Evolutionary conservation across 2,888 invertebrate genomes (phyloP).

Genomic region (Netelia virgata): DNA sequence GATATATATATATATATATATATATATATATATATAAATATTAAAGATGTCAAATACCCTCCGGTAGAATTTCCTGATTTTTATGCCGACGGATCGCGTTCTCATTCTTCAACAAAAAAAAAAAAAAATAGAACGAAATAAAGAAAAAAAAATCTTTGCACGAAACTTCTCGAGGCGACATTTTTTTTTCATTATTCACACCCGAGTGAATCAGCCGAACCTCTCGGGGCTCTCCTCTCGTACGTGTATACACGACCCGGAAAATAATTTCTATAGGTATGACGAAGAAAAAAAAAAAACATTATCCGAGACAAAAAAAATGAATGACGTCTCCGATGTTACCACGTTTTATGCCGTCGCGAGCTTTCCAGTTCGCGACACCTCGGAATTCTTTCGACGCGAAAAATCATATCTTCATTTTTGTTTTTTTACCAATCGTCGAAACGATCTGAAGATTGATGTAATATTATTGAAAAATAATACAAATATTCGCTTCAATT

Average conservation of each 20-base stretch:
- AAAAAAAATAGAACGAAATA: not conserved
- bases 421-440: too few relatives aligned
- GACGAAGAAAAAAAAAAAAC: too few relatives aligned
- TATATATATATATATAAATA: not conserved
- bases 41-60: constrained; percentile 14
- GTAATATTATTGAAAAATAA: not conserved
- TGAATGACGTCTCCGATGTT: too few relatives aligned
- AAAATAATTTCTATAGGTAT: not conserved
- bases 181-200: constrained; percentile 31
- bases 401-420: too few relatives aligned
- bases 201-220: constrained; percentile 5
- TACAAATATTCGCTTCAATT: not conserved
- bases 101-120: not conserved
- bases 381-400: too few relatives aligned
- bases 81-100: not conserved
- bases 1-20: not conserved
- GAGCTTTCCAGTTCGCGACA: too few relatives aligned
- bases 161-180: constrained; percentile 2
- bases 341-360: too few relatives aligned
- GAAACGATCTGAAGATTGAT: too few relatives aligned
- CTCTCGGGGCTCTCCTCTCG: not conserved
- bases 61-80: constrained; percentile 11
- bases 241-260: not conserved
- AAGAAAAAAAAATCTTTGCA: not conserved
- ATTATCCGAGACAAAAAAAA: too few relatives aligned